A percentile compares a stretch with the other conserved stretches of the same genome.
Evolutionary conservation across 2,888 invertebrate species (phyloP).

Genomic region (Caenorhabditis japonica): DNA sequence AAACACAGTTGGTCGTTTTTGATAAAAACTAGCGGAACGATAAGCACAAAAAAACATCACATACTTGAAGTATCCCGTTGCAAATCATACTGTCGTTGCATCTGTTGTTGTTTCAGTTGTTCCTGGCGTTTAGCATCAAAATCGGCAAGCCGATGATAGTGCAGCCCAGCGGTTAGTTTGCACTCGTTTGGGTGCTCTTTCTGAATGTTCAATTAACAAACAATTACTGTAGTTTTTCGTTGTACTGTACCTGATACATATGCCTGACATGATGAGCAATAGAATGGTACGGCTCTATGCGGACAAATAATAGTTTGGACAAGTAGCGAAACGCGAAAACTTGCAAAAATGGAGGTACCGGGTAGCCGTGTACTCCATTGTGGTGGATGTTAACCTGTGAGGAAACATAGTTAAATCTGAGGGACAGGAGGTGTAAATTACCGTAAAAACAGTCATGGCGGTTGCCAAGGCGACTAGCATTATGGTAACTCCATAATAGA

Average conservation of each 20-base stretch:
- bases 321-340: conserved; percentile 71
- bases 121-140: conserved; percentile 13
- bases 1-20: too few species aligned
- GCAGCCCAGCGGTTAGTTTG: conserved; percentile 34
- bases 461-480: conserved; percentile 80
- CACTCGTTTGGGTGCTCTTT: conserved; percentile 57
- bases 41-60: too few species aligned
- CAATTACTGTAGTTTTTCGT: not conserved
- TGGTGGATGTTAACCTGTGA: conserved; percentile 84
- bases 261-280: conserved; percentile 74
- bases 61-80: conserved; percentile 27
- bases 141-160: conserved; percentile 31
- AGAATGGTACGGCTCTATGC: conserved; percentile 72
- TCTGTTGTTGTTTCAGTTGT: conserved; percentile 5
- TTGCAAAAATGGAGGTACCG: conserved; percentile 73
- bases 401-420: not conserved
- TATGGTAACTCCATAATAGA: conserved; percentile 82
- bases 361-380: conserved; percentile 71
- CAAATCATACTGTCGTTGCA: conserved; percentile 11
- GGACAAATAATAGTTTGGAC: conserved; percentile 68
- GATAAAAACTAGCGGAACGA: not conserved
- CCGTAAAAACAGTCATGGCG: conserved; percentile 85
- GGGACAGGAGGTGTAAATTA: conserved; percentile 42
- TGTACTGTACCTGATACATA: conserved; percentile 65
- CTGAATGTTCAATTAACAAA: conserved; percentile 18